Evolutionary conservation across 2,888 invertebrate species (phyloP).

Genomic region (Cerastis rubricosa): DNA sequence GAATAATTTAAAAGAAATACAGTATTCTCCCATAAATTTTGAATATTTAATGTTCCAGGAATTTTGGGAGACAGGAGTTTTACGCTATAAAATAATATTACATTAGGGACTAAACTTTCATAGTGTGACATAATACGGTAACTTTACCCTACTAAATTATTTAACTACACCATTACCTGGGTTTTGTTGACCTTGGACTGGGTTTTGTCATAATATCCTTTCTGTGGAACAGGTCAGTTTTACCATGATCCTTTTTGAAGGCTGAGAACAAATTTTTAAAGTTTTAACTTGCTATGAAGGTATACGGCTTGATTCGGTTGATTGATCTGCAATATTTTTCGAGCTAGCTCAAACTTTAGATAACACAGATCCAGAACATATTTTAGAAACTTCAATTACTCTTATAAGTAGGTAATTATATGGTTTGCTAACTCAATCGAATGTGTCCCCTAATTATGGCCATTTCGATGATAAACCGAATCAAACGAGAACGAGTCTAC

Average conservation of each 20-base stretch:
- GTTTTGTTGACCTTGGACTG: background rate
- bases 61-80: background rate
- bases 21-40: background rate
- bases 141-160: constrained; percentile 18
- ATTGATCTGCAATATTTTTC: background rate
- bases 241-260: background rate
- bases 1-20: too few relatives aligned
- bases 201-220: background rate
- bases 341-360: too few relatives aligned
- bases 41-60: constrained; percentile 5
- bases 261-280: background rate
- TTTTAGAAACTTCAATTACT: background rate
- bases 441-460: background rate
- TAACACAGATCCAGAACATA: background rate
- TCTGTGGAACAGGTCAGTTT: background rate
- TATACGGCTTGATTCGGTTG: background rate
- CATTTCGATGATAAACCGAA: background rate
- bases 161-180: constrained; percentile 7
- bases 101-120: constrained; percentile 22
- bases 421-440: background rate
- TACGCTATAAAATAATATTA: background rate
- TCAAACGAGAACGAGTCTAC: background rate
- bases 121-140: constrained; percentile 3
- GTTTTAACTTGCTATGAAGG: background rate
- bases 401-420: background rate